Evolutionary conservation across 2,888 invertebrate genomes (phyloP), one percentile per base, ranked within the genome.

Genomic region (Acheta domesticus): DNA sequence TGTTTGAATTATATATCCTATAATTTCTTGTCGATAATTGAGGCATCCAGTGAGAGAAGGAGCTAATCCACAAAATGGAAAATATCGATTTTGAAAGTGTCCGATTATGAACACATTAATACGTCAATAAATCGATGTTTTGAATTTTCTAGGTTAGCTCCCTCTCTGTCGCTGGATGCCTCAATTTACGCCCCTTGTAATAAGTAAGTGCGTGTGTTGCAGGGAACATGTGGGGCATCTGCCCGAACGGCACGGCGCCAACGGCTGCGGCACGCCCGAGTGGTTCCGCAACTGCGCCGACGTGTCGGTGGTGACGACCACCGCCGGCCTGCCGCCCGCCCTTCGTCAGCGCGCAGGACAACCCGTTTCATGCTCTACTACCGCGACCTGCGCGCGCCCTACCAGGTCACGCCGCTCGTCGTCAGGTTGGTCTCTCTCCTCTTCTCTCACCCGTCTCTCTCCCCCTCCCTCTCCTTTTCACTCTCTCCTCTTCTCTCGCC

Each of bases 251-350:
- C 75, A 95, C 95, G 0, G 95, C 85, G 94, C 93, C 0, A 93
- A 95, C 1, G 96, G 96, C 1, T 96, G 96, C 85, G 96, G 96
- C n/a, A 90, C 91, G 82, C 94, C 96, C 12, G 96, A 97, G 87
- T 96, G 95, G 0, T 97, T 97, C 87, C 89, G 95, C 81, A 96
- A 96, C 86, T 97, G 97, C 85, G 96, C 96, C 0, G 96, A 97
- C 86, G 91, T 97, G 80, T 92, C 92, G 79, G 93, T 97, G 83
- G 88, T 93, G 12, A 94, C 94, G 49, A 95, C 92, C 86, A 93
- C 94, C 3, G 93, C 92, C 5, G 93, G 92, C 79, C 89, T 93
- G 0, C 91, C 91, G 21, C 88, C n/a, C 88, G 19, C 94, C 94
- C 16, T 88, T 92, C 82, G 93, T 94, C 85, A 77, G 83, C 80